Evolutionary conservation across 2,113 vertebrate species (phyloP).

Genomic region (Chionis minor): DNA sequence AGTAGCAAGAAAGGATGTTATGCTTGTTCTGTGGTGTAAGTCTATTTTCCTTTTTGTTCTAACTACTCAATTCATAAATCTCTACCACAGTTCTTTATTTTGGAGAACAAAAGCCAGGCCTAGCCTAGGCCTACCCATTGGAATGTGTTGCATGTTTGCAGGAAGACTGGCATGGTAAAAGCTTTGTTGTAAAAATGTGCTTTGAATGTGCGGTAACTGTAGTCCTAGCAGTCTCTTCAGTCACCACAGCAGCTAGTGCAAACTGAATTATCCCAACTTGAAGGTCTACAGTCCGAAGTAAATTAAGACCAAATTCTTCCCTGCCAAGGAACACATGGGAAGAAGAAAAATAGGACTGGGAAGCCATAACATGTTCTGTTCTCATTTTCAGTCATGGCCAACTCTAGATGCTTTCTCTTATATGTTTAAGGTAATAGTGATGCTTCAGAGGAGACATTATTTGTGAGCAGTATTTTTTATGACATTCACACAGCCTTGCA

Average conservation of each 20-base stretch:
- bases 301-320: background rate
- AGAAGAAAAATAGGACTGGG: background rate
- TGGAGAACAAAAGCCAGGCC: background rate
- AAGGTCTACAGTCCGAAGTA: background rate
- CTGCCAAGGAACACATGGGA: background rate
- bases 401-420: background rate
- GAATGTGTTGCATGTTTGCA: background rate
- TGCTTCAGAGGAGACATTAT: background rate
- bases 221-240: background rate
- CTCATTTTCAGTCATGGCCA: background rate
- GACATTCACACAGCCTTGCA: background rate
- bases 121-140: background rate
- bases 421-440: background rate
- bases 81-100: background rate
- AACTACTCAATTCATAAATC: background rate
- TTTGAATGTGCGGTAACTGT: background rate
- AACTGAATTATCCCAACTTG: background rate
- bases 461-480: background rate
- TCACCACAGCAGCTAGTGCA: background rate
- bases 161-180: background rate
- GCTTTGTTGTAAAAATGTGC: background rate
- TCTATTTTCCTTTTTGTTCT: conserved; percentile 44
- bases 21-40: conserved; percentile 98
- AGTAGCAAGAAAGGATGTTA: conserved; percentile 97
- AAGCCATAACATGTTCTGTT: background rate